phyloP scores from a whole-genome alignment of 2,113 vertebrate genomes.

The Euleptes europaea region DNA sequence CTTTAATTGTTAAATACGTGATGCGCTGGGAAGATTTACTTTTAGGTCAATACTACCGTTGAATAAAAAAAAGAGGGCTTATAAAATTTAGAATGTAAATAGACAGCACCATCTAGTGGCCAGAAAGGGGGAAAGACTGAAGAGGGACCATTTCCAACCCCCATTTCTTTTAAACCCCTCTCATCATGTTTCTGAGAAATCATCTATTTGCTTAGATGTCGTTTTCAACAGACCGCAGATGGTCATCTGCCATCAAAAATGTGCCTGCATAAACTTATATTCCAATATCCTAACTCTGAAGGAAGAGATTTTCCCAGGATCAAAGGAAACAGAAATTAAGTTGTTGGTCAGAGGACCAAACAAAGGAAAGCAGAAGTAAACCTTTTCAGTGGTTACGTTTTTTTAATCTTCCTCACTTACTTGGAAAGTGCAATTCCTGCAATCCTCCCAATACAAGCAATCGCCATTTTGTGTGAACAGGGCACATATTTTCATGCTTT shows the following conservation, averaged over 20 bases:
- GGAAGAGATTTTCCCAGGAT: too few relatives aligned
- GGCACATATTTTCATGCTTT: too few relatives aligned
- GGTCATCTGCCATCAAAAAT: neutral
- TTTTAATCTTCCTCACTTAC: too few relatives aligned
- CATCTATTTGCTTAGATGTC: neutral
- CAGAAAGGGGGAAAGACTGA: neutral
- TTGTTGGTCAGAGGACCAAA: too few relatives aligned
- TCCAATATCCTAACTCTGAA: too few relatives aligned
- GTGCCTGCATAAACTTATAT: neutral
- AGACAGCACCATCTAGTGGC: conserved; percentile 72
- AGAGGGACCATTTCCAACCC: neutral
- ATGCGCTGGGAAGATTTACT: conserved; percentile 35
- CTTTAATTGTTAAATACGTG: conserved; percentile 30
- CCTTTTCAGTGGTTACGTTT: too few relatives aligned
- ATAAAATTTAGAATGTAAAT: neutral
- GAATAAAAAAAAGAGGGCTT: neutral
- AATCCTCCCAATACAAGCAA: too few relatives aligned
- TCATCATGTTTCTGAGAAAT: neutral
- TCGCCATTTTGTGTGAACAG: too few relatives aligned
- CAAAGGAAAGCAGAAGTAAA: too few relatives aligned
- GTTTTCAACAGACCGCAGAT: neutral
- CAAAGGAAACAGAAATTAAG: too few relatives aligned
- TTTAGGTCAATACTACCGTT: conserved; percentile 48
- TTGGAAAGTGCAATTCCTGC: too few relatives aligned
- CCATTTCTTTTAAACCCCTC: neutral